Base-by-base conservation (phyloP, 2,113 vertebrate species). In the Fulmarus glacialis region DNA sequence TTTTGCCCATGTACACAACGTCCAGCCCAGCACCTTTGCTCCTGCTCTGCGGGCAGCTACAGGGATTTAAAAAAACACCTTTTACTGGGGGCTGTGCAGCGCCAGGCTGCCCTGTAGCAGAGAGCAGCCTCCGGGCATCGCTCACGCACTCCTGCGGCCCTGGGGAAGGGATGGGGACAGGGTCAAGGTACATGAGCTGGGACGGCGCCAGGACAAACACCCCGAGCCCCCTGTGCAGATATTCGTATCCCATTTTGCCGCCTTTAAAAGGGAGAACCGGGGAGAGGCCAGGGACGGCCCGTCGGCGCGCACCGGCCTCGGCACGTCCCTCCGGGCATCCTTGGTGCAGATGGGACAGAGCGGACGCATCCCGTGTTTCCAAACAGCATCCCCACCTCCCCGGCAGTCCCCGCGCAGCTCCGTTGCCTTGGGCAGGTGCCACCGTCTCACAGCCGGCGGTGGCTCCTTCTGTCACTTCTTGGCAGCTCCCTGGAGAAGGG, bases 301-400 rank as follows among this genome's bases (percentile, higher is more conserved):
- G 2, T 16, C 0, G 1, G 40, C 7, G 0, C 10, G 7, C 48
- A 9, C 29, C 2, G 12, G 12, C 43, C 20, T 56, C 9, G 3
- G 56, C 29, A 45, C 2, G 2, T 32, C 29, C 40, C 45, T 85
- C 45, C 79, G 19, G 62, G 38, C 22, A 20, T 15, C 36, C 42
- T 29, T 1, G 2, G 38, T 2, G 6, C 75, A n/a, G 22, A 47
- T 0, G 21, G 43, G 50, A 12, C 9, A 16, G n/a, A 27, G n/a
- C 6, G 4, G 52, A 29, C 5, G 6, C n/a, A 6, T 8, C 20
- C 58, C 5, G 1, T 13, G 29, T 42, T 64, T 52, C 56, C 78
- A 21, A 6, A 21, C 2, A 43, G 27, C 55, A 16, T 55, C 82
- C 38, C 38, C 64, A 9, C 8, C 32, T 43, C 55, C 27, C 34